Evolutionary conservation across 2,888 invertebrate species (phyloP).

Genomic region (Urechis unicinctus): DNA sequence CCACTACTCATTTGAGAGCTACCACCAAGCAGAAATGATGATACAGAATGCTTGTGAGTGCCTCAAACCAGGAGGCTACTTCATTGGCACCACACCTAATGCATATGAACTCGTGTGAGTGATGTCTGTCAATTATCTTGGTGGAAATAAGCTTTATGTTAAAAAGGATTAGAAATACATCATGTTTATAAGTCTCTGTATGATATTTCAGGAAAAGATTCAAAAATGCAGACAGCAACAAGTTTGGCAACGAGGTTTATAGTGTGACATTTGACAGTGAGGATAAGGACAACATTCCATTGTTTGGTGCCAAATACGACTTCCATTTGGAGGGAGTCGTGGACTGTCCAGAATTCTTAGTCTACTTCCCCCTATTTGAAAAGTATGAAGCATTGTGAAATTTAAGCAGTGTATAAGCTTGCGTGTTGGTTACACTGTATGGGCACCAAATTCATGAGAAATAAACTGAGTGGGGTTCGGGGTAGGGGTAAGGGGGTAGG

Average conservation of each 20-base stretch:
- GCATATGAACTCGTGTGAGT: slow-evolving; percentile 78
- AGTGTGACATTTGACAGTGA: slow-evolving; percentile 48
- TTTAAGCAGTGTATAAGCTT: too few relatives aligned
- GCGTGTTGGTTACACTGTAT: too few relatives aligned
- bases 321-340: slow-evolving; percentile 94
- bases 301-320: slow-evolving; percentile 94
- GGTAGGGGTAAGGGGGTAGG: background rate
- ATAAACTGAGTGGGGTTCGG: background rate
- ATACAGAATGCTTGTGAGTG: slow-evolving; percentile 85
- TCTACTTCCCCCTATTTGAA: slow-evolving; percentile 78
- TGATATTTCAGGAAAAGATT: slow-evolving; percentile 15
- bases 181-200: background rate
- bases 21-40: slow-evolving; percentile 80
- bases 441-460: background rate
- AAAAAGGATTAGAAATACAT: background rate
- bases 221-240: slow-evolving; percentile 24
- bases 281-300: slow-evolving; percentile 55
- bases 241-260: slow-evolving; percentile 55
- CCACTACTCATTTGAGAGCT: slow-evolving; percentile 66
- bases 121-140: background rate
- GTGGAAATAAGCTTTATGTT: background rate
- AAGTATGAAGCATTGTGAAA: slow-evolving; percentile 31
- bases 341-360: slow-evolving; percentile 96
- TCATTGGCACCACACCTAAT: slow-evolving; percentile 94
- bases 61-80: slow-evolving; percentile 82